phyloP scores from a whole-genome alignment of 2,888 invertebrate genomes.

The Hyposoter dolosus region DNA sequence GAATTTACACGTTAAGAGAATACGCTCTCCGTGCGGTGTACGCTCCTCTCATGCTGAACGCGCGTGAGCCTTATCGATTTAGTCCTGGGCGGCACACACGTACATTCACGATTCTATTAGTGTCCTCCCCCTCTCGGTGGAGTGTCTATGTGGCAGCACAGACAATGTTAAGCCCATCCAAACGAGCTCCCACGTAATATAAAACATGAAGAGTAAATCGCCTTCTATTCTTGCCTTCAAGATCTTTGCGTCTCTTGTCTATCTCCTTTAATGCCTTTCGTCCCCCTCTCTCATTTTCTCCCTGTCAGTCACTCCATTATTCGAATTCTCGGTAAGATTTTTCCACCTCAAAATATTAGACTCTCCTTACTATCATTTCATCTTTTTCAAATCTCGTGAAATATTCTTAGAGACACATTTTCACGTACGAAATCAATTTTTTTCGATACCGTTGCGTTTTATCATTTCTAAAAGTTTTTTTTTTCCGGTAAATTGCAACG shows the following conservation, averaged over 20 bases:
- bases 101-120: conserved; percentile 63
- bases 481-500: not conserved
- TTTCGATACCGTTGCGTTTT: not conserved
- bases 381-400: not conserved
- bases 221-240: not conserved
- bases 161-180: conserved; percentile 25
- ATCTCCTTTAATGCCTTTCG: not conserved
- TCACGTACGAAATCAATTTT: not conserved
- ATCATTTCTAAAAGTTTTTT: not conserved
- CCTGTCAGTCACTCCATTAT: conserved; percentile 6
- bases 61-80: conserved; percentile 60
- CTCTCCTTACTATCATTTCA: not conserved
- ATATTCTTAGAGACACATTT: not conserved
- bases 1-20: conserved; percentile 36
- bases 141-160: conserved; percentile 5
- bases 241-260: conserved; percentile 1
- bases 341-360: not conserved
- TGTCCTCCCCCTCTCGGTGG: conserved; percentile 38
- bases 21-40: conserved; percentile 35
- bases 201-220: conserved; percentile 53
- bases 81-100: conserved; percentile 54
- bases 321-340: not conserved
- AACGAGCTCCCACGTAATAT: conserved; percentile 52
- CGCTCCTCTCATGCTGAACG: conserved; percentile 38
- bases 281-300: conserved; percentile 2